phyloP scores from a whole-genome alignment of 2,888 invertebrate species.

The Cylindroiulus punctatus region DNA sequence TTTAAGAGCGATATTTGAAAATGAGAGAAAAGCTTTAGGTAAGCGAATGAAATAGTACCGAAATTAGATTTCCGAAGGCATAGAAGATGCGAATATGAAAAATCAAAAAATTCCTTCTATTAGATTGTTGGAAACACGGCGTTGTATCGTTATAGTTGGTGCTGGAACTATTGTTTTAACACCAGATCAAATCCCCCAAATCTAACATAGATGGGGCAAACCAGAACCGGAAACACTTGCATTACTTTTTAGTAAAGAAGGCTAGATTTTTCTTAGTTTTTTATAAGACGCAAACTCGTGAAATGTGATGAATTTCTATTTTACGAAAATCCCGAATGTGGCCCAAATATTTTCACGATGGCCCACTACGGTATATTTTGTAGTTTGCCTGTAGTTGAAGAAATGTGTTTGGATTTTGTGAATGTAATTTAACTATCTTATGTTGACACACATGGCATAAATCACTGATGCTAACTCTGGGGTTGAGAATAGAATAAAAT shows the following conservation, averaged over 20 bases:
- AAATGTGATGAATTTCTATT: background rate
- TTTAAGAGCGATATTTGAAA: background rate
- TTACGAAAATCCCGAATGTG: background rate
- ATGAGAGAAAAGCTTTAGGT: background rate
- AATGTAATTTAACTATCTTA: too few species aligned
- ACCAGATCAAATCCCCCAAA: background rate
- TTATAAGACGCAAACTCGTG: background rate
- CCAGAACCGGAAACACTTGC: too few species aligned
- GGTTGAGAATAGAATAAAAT: too few species aligned
- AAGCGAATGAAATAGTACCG: background rate
- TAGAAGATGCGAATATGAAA: background rate
- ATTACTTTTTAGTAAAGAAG: background rate
- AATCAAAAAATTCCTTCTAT: background rate
- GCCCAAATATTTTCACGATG: background rate
- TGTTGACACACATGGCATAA: too few species aligned
- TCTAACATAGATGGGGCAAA: too few species aligned
- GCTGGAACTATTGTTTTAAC: background rate
- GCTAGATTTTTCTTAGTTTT: background rate
- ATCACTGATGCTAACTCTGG: too few species aligned
- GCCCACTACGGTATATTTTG: background rate
- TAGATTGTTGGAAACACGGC: background rate
- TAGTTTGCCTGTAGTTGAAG: too few species aligned
- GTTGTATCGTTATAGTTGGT: background rate
- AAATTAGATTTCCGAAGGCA: background rate
- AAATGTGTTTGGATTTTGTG: too few species aligned